A percentile compares a stretch with the other conserved stretches of the same genome.
Conservation (phyloP, 2,888 invertebrate genomes). For the Ischnura elegans region DNA sequence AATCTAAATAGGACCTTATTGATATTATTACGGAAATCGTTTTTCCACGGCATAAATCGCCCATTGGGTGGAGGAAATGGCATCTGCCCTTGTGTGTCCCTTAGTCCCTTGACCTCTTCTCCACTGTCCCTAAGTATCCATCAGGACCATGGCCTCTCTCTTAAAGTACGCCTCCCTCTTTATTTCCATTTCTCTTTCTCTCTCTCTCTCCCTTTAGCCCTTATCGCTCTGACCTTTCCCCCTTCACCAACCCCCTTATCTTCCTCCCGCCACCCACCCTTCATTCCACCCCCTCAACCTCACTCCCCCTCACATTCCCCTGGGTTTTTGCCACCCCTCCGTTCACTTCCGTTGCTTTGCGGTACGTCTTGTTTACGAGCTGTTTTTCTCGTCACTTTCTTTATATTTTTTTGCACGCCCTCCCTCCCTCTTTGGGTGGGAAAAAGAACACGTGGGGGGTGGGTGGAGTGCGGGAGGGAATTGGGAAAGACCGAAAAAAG, state of each 20-base stretch:
- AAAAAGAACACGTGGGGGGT: not conserved
- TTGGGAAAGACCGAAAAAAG: not conserved
- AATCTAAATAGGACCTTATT: too few relatives aligned
- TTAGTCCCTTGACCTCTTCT: not conserved
- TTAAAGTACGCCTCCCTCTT: not conserved
- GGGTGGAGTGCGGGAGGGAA: too few relatives aligned
- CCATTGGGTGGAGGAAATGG: too few relatives aligned
- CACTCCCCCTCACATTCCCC: not conserved
- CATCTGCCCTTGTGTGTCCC: too few relatives aligned
- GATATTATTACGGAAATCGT: too few relatives aligned
- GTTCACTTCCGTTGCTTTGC: slow-evolving; percentile 58
- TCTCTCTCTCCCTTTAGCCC: slow-evolving; percentile 26
- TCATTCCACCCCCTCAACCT: not conserved
- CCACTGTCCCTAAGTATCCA: not conserved
- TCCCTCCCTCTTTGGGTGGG: not conserved
- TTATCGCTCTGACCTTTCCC: too few relatives aligned
- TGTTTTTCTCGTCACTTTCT: slow-evolving; percentile 14
- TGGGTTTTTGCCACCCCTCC: slow-evolving; percentile 32
- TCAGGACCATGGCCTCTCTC: not conserved
- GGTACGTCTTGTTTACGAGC: slow-evolving; percentile 53
- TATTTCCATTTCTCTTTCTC: not conserved
- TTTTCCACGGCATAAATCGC: too few relatives aligned
- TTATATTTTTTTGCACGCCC: too few relatives aligned
- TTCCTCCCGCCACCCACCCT: not conserved
- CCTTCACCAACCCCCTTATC: too few relatives aligned